Conservation (phyloP, 35 echinoderm and acorn worm genomes). For the Heliocidaris tuberculata region DNA sequence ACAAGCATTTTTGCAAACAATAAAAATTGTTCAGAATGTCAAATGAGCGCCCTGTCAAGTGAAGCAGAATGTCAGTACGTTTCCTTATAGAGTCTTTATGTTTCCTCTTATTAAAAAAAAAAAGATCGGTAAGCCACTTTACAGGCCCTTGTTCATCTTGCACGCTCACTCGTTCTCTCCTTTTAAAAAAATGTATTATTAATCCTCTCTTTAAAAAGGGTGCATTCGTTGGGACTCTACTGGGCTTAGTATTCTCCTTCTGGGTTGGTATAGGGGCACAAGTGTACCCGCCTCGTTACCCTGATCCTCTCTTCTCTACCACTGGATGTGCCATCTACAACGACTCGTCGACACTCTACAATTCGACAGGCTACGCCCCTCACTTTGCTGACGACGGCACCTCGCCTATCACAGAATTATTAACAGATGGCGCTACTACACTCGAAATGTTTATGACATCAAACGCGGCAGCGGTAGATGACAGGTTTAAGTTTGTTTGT, state of each 20-base stretch:
- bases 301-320: neutral
- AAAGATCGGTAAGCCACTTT: neutral
- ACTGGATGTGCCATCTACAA: neutral
- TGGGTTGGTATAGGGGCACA: conserved; percentile 65
- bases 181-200: neutral
- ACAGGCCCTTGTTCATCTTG: neutral
- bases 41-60: too few species aligned
- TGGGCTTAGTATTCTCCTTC: conserved; percentile 42
- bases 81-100: neutral
- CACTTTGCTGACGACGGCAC: neutral
- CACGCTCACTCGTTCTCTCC: neutral
- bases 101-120: neutral
- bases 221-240: conserved; percentile 43
- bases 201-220: conserved; percentile 48
- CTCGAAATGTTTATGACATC: neutral
- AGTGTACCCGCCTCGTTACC: conserved; percentile 48
- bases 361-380: neutral
- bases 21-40: too few species aligned
- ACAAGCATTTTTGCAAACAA: too few species aligned
- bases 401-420: neutral
- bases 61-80: too few species aligned
- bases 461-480: neutral
- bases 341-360: neutral
- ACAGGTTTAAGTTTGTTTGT: neutral
- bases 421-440: neutral